phyloP scores from a whole-genome alignment of 2,113 vertebrate species.

The Elgaria multicarinata region DNA sequence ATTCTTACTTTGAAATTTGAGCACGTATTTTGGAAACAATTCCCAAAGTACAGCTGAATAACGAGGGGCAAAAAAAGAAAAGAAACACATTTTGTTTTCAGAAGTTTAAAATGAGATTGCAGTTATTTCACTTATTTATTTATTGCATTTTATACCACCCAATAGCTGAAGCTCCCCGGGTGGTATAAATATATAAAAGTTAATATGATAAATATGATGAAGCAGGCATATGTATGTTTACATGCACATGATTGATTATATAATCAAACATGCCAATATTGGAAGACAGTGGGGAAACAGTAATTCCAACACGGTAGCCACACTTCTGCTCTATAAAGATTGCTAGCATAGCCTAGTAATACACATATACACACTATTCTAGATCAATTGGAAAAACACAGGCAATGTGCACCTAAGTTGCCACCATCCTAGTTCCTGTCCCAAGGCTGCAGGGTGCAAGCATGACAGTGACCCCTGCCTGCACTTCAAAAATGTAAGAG shows the following conservation, averaged over 20 bases:
- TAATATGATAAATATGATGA: background rate
- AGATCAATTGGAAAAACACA: too few relatives aligned
- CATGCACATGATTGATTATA: background rate
- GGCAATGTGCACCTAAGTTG: background rate
- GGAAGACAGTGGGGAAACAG: background rate
- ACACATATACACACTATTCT: background rate
- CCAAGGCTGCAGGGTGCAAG: background rate
- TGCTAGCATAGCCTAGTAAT: background rate
- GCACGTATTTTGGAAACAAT: constrained; percentile 5
- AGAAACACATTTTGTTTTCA: background rate
- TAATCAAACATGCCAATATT: background rate
- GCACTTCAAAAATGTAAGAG: background rate
- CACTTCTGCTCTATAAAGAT: background rate
- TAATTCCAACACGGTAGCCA: background rate
- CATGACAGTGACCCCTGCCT: background rate
- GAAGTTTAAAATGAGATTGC: background rate
- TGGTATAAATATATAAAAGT: background rate
- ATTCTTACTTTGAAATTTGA: background rate
- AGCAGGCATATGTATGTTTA: background rate
- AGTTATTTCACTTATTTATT: too few relatives aligned
- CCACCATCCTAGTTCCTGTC: background rate
- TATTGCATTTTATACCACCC: too few relatives aligned
- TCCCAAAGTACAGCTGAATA: background rate
- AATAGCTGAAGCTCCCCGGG: too few relatives aligned
- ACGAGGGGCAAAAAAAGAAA: background rate